Percentiles rank a stretch among this genome's conserved stretches.
Conservation (phyloP, 2,113 vertebrate genomes). For the Bothrops jararaca region DNA sequence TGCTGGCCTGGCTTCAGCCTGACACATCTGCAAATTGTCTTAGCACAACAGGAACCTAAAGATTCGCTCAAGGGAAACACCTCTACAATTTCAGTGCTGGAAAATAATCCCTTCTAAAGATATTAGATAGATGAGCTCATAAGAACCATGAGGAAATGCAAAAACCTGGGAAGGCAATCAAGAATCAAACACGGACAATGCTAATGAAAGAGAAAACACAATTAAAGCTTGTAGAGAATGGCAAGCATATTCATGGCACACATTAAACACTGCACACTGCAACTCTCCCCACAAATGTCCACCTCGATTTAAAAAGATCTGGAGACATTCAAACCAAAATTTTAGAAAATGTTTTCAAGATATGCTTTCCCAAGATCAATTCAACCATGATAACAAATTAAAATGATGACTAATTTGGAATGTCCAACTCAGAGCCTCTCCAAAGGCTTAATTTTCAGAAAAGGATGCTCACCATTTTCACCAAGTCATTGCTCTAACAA, state of each 20-base stretch:
- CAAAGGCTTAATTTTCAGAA: neutral
- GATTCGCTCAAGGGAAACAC: conserved; percentile 60
- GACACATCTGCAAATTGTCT: conserved; percentile 67
- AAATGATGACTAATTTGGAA: neutral
- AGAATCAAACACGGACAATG: conserved; percentile 15
- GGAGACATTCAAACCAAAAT: neutral
- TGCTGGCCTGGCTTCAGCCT: conserved; percentile 54
- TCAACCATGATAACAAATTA: neutral
- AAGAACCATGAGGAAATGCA: conserved; percentile 39
- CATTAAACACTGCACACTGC: neutral
- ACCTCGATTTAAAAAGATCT: neutral
- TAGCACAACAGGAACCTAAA: conserved; percentile 50
- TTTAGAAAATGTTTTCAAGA: neutral
- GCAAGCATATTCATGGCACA: conserved; percentile 29
- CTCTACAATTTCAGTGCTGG: conserved; percentile 35
- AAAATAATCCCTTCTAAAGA: conserved; percentile 56
- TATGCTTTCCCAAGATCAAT: neutral
- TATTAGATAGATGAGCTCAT: conserved; percentile 33
- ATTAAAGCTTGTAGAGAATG: conserved; percentile 10
- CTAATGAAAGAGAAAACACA: conserved; percentile 9
- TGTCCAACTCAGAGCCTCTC: neutral
- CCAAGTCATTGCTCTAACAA: neutral
- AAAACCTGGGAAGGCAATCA: conserved; percentile 53
- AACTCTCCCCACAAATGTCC: fast-evolving
- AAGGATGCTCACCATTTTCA: neutral